phyloP scores from a whole-genome alignment of 2,888 invertebrate species.

The Spodoptera littoralis region DNA sequence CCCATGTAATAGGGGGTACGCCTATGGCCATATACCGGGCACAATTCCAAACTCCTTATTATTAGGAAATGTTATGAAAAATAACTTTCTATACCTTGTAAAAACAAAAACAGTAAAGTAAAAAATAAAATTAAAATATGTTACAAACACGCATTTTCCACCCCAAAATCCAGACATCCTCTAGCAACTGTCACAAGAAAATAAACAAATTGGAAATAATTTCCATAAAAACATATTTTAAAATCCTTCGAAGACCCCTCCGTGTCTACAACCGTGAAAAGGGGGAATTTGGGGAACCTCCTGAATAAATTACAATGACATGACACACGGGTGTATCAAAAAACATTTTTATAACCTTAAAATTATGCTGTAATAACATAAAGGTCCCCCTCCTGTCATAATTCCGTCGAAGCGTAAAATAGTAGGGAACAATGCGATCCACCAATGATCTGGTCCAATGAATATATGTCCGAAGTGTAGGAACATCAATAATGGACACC shows the following conservation, averaged over 20 bases:
- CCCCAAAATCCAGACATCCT: constrained; percentile 21
- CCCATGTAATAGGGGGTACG: no score
- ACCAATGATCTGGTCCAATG: constrained; percentile 65
- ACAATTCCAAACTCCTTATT: no score
- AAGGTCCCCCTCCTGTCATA: constrained; percentile 50
- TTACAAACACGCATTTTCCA: constrained; percentile 13
- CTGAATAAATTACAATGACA: constrained; percentile 55
- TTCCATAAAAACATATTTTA: constrained; percentile 42
- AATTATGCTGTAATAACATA: constrained; percentile 48
- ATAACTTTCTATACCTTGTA: no score
- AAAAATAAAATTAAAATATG: background rate
- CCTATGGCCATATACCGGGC: no score
- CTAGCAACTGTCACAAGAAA: constrained; percentile 17
- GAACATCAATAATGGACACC: constrained; percentile 56
- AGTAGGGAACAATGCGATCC: constrained; percentile 56
- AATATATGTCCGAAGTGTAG: constrained; percentile 53
- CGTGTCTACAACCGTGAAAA: constrained; percentile 52
- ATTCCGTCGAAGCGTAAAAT: constrained; percentile 55
- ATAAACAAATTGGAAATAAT: constrained; percentile 29
- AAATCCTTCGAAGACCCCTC: constrained; percentile 29
- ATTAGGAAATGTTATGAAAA: no score
- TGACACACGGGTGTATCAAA: constrained; percentile 45
- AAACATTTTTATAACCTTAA: constrained; percentile 59
- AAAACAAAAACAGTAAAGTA: background rate
- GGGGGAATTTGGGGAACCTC: constrained; percentile 44